Evolutionary conservation across 2,888 invertebrate genomes (phyloP), one percentile per base, ranked within the genome.

Genomic region (Epinotia nisella): DNA sequence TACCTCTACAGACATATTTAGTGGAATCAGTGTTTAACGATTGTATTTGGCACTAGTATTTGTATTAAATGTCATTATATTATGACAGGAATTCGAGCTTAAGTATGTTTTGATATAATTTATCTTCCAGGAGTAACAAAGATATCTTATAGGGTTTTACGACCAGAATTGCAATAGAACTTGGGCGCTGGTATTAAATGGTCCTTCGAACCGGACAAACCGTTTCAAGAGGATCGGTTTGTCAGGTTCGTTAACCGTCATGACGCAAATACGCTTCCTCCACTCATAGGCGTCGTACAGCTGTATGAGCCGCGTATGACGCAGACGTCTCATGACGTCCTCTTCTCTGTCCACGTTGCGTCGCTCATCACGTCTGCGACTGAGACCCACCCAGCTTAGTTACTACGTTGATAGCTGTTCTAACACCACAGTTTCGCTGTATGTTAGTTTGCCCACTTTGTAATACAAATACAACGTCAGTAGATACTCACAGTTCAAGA

Each of bases 401-500:
- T n/a, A n/a, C n/a, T n/a, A n/a, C n/a, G n/a, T n/a, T n/a, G n/a
- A n/a, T n/a, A n/a, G n/a, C n/a, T n/a, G n/a, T n/a, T n/a, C n/a
- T n/a, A n/a, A n/a, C n/a, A n/a, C n/a, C n/a, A n/a, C n/a, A n/a
- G n/a, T n/a, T n/a, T n/a, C n/a, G n/a, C n/a, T n/a, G n/a, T n/a
- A n/a, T n/a, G n/a, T n/a, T n/a, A n/a, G n/a, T n/a, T n/a, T n/a
- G n/a, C n/a, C n/a, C n/a, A n/a, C n/a, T n/a, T n/a, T n/a, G n/a
- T n/a, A n/a, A n/a, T n/a, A n/a, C n/a, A n/a, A n/a, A n/a, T n/a
- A n/a, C n/a, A n/a, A n/a, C n/a, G n/a, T n/a, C 21, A 29, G 7
- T 29, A 7, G 51, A 56, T 85, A 96, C 98, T 97, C 94, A 99
- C 99, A 99, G 94, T 95, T 99, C 99, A 77, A 99, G 95, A 78